Base-by-base conservation (phyloP, 1,140 invertebrate genomes). In the Scaptomyza graminum region DNA sequence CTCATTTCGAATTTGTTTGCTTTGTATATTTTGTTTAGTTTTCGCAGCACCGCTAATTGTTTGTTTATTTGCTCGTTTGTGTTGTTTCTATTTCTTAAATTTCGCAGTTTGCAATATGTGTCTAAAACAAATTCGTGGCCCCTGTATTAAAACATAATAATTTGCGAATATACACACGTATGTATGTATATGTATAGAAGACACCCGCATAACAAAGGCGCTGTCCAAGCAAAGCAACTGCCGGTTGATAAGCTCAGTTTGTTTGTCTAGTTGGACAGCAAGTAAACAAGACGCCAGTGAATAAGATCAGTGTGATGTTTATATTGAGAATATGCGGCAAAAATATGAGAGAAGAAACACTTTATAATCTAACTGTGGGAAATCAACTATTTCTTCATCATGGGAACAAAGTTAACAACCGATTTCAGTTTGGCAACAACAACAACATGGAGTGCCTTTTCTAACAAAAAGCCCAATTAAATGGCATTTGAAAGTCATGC, bases 61-160 rank as follows among this genome's bases (percentile, higher is more conserved):
- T 85, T 80, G 83, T 82, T 85, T 78, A 82, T 78, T 85, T 85
- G 70, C 66, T 50, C 57, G 64, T 81, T 81, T 87, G 63, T 55
- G 69, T 81, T 34, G 31, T 80, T 85, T 77, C 76, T 76, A 79
- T 75, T 83, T 76, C 73, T 62, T 59, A 37, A 46, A 71, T 62
- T 65, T 44, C 47, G 61, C 66, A 31, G 56, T 66, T 55, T 74
- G 64, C 60, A 31, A 52, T 46, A 41, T 59, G 34, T 57, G 31
- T 43, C 18, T 56, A 31, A 41, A 46, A 41, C 18, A 3, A 18
- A 50, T 52, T 37, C 46, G 39, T 56, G 50, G 15, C 49, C 67
- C 65, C 77, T 74, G 71, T 87, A 85, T 77, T 77, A 80, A 80
- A 80, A 76, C 70, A 72, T 54, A 71, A 55, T 62, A 74, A 74